A percentile compares a stretch with the other conserved stretches of the same genome.
These are phyloP conservation scores for Scyliorhinus canicula DNA, from an alignment of 2,797 vertebrate species.

Conservation along the genomic window DNA sequence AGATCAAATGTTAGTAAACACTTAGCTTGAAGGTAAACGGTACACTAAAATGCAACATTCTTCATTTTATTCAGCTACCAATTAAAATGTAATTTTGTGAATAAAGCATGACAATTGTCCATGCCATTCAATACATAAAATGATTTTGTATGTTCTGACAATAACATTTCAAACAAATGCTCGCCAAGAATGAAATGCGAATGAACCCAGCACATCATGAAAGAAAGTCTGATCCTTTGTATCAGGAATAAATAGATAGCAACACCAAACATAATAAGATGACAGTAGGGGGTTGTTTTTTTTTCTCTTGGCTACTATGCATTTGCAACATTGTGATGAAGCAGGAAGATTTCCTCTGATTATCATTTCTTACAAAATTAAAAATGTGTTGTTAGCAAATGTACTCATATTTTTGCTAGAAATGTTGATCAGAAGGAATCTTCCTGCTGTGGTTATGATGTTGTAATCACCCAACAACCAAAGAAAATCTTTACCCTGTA, in stretches of 20 bases:
- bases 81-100: conserved; percentile 1
- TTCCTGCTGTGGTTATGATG: conserved; percentile 12
- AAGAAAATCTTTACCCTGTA: not conserved
- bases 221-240: not conserved
- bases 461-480: not conserved
- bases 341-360: not conserved
- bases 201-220: not conserved
- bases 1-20: not conserved
- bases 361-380: not conserved
- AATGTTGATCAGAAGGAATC: not conserved
- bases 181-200: not conserved
- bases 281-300: not conserved
- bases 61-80: not conserved
- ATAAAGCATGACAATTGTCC: not conserved
- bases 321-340: not conserved
- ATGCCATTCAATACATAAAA: not conserved
- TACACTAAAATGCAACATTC: not conserved
- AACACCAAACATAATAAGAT: not conserved
- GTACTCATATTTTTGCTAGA: not conserved
- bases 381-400: not conserved
- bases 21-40: not conserved
- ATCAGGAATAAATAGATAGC: not conserved
- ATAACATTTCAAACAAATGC: not conserved
- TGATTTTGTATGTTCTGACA: not conserved
- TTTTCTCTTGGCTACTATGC: not conserved